A percentile compares a stretch with the other conserved stretches of the same genome.
Evolutionary conservation across 2,113 vertebrate genomes (phyloP).

Genomic region (Phyllostomus hastatus): DNA sequence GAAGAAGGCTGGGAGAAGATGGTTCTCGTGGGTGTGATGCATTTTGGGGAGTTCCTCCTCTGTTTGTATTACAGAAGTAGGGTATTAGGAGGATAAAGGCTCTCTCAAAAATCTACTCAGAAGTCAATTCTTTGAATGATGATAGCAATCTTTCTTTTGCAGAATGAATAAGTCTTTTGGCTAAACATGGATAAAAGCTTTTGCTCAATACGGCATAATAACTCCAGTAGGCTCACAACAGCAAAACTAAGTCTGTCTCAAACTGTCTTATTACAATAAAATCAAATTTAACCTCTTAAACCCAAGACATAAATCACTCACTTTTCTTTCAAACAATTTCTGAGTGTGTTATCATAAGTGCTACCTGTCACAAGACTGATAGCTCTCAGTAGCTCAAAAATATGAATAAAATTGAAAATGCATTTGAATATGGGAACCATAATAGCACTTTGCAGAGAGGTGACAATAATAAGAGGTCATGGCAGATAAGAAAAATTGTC

Average conservation of each 20-base stretch:
- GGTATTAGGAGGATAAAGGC: not conserved
- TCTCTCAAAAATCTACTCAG: constrained; percentile 43
- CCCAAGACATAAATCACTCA: constrained; percentile 66
- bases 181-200: constrained; percentile 56
- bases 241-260: constrained; percentile 53
- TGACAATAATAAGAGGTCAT: constrained; percentile 56
- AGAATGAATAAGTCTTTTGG: constrained; percentile 58
- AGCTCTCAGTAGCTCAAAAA: constrained; percentile 68
- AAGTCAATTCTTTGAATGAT: constrained; percentile 39
- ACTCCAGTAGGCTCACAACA: constrained; percentile 27
- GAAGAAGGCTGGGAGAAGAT: not conserved
- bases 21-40: not conserved
- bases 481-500: constrained; percentile 33
- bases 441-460: constrained; percentile 44
- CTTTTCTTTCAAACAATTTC: constrained; percentile 67
- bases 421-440: constrained; percentile 49
- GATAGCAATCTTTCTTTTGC: constrained; percentile 48
- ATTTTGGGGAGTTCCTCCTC: not conserved
- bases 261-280: constrained; percentile 69
- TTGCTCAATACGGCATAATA: constrained; percentile 52
- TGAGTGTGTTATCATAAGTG: constrained; percentile 71
- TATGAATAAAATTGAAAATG: constrained; percentile 61
- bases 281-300: constrained; percentile 74
- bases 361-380: constrained; percentile 70
- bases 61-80: constrained; percentile 30